These are phyloP conservation scores for Tetragnatha versicolor DNA, from an alignment of 1,140 invertebrate genomes.

Conservation along the genomic window DNA sequence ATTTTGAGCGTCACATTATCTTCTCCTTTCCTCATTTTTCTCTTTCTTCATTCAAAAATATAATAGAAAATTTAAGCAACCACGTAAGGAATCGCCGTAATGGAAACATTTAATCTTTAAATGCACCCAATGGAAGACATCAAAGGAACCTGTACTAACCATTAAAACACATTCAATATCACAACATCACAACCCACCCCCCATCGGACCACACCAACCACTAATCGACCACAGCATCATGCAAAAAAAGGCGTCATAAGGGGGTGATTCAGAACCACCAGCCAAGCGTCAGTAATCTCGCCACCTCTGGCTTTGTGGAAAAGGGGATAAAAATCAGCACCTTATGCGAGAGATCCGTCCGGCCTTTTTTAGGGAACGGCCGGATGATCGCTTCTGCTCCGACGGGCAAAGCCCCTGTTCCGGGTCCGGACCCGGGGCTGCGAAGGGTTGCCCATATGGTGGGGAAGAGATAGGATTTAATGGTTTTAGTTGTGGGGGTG, in stretches of 20 bases:
- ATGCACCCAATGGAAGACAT: no score
- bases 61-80: no score
- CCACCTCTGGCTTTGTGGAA: conserved; percentile 30
- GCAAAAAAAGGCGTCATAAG: conserved; percentile 23
- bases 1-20: no score
- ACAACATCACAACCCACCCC: neutral
- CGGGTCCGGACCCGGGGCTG: neutral
- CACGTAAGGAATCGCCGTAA: no score
- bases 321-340: conserved; percentile 36
- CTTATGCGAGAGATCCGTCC: no score
- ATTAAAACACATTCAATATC: no score
- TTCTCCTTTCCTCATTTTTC: no score
- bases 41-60: no score
- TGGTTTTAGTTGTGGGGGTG: neutral
- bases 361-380: no score
- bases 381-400: neutral
- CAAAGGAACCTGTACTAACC: no score
- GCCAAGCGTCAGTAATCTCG: conserved; percentile 36
- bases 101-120: no score
- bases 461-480: neutral
- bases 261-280: conserved; percentile 40
- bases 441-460: neutral
- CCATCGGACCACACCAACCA: neutral
- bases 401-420: conserved; percentile 14
- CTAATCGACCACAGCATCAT: neutral